Evolutionary conservation across 2,113 vertebrate species (phyloP), one percentile per base, ranked within the genome.

Genomic region (Cephalophus harveyi): DNA sequence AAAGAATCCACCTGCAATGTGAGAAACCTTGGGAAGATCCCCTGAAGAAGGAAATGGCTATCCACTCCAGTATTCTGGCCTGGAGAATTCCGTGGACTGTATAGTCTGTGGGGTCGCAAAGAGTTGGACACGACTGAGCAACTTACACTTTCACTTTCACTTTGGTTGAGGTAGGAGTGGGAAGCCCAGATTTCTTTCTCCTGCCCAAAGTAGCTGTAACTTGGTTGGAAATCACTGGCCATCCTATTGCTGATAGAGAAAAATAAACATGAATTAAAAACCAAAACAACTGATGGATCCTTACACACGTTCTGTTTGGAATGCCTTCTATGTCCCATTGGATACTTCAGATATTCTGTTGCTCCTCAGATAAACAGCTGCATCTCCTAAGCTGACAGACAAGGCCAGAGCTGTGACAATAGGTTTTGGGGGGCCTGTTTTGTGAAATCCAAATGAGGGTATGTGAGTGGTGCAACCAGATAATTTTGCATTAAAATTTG

Each of bases 281-380:
- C 97, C 87, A 95, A 52, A 81, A 81, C 36, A 76, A 3, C 28
- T 17, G 30, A 52, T 30, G 30, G 48, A 43, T 98, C 97, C 98
- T 83, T 85, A 83, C 67, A 97, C 87, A 28, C 95, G 83, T 55
- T 98, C 98, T 78, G 54, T 92, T 97, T 98, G 92, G 90, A 78
- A 82, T 85, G 97, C 83, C 94, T 98, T 96, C 52, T 74, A 52
- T 89, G 87, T 97, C 94, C 95, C 97, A 98, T 86, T 92, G 95
- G 97, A 84, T 92, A 97, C 97, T 98, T 78, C 0, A 95, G 84
- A 97, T 95, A 88, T 98, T 57, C 62, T 97, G 89, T 93, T 91
- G 50, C 95, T 98, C 97, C 87, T 96, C 97, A 98, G 62, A 96
- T 82, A 97, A 98, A 97, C 88, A 95, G 79, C 97, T 97, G 78